phyloP scores from a whole-genome alignment of 1,140 invertebrate species.

The Phenacoccus solenopsis region DNA sequence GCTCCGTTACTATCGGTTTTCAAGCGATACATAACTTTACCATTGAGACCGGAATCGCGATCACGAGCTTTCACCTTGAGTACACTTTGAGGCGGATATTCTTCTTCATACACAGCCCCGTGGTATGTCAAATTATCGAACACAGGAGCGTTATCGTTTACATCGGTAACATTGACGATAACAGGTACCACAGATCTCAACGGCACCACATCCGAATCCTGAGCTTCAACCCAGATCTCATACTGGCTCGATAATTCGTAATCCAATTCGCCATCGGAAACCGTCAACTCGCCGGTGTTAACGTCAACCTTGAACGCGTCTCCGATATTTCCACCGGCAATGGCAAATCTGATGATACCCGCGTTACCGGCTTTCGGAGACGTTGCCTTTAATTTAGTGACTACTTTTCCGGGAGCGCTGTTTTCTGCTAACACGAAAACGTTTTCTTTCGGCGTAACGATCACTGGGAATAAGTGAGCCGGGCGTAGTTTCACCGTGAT shows the following conservation, averaged over 20 bases:
- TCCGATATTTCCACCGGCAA: conserved; percentile 83
- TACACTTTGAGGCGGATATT: conserved; percentile 62
- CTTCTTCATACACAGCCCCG: conserved; percentile 71
- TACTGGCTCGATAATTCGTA: conserved; percentile 73
- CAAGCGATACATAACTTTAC: conserved; percentile 65
- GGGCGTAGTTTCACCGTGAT: conserved; percentile 56
- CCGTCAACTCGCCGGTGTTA: conserved; percentile 60
- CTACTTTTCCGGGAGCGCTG: conserved; percentile 51
- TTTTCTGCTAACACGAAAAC: conserved; percentile 68
- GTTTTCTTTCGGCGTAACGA: conserved; percentile 49
- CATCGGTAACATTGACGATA: conserved; percentile 74
- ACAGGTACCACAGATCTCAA: conserved; percentile 61
- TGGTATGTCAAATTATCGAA: conserved; percentile 72
- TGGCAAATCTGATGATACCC: conserved; percentile 59
- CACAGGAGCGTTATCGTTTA: conserved; percentile 79
- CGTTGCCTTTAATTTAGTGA: conserved; percentile 54
- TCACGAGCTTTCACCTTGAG: conserved; percentile 69
- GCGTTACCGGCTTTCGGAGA: conserved; percentile 56
- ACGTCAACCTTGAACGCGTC: conserved; percentile 69
- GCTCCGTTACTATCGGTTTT: conserved; percentile 57
- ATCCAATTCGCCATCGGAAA: conserved; percentile 67
- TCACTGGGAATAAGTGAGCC: conserved; percentile 57
- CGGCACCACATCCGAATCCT: conserved; percentile 67
- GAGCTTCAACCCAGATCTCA: conserved; percentile 85
- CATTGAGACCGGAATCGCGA: conserved; percentile 75